phyloP scores from a whole-genome alignment of 1,140 invertebrate genomes.

The Magallana ariakensis region DNA sequence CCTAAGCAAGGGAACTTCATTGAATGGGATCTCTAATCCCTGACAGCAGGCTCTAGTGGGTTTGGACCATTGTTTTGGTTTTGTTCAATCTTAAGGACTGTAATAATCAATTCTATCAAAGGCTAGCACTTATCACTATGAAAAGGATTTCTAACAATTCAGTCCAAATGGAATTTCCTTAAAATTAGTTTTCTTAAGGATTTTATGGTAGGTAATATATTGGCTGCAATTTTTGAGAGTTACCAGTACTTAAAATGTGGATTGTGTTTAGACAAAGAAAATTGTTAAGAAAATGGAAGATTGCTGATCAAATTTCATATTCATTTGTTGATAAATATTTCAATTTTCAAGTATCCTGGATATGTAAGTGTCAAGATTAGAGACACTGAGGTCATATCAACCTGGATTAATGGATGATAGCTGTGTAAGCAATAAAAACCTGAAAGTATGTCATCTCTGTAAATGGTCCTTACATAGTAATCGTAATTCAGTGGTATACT shows the following conservation, averaged over 20 bases:
- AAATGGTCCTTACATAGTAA: neutral
- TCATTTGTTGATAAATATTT: neutral
- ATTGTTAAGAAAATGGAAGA: neutral
- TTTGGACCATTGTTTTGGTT: neutral
- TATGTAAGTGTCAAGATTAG: neutral
- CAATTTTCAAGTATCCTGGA: neutral
- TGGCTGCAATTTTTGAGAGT: too few relatives aligned
- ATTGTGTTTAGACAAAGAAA: too few relatives aligned
- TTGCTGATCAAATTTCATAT: slow-evolving; percentile 5
- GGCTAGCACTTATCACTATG: neutral
- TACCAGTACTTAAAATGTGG: too few relatives aligned
- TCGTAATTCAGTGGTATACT: neutral
- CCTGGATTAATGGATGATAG: slow-evolving; percentile 20
- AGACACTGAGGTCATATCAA: neutral
- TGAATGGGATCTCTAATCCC: neutral
- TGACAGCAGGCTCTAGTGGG: neutral
- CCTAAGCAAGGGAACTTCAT: neutral
- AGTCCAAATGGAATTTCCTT: too few relatives aligned
- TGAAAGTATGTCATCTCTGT: neutral
- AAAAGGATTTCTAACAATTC: neutral
- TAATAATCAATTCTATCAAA: neutral
- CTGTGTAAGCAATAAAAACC: neutral
- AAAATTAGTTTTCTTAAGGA: too few relatives aligned
- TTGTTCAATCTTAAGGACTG: neutral
- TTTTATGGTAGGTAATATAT: too few relatives aligned